Percentiles rank a stretch among this genome's conserved stretches.
These are phyloP conservation scores for Chiloscyllium plagiosum DNA, from an alignment of 2,113 vertebrate genomes.

Conservation along the genomic window DNA sequence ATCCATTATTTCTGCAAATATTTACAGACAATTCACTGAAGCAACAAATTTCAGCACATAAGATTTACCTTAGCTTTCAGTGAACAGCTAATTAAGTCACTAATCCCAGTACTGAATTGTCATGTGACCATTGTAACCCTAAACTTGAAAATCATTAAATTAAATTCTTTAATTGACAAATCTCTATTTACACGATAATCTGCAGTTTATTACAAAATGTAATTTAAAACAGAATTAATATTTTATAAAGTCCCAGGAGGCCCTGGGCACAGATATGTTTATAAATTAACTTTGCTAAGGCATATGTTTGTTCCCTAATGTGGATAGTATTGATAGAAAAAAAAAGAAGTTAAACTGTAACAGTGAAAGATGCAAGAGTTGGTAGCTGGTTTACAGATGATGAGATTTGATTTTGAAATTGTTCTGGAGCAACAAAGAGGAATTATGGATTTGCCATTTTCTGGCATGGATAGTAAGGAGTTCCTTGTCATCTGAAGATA, in stretches of 20 bases:
- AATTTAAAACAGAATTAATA: background rate
- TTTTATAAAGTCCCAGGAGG: background rate
- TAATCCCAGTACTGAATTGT: background rate
- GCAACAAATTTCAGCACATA: background rate
- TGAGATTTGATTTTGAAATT: slow-evolving; percentile 45
- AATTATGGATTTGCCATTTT: slow-evolving; percentile 44
- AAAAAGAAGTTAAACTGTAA: background rate
- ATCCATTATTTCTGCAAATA: background rate
- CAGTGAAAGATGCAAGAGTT: slow-evolving; percentile 47
- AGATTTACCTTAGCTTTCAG: background rate
- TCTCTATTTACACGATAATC: background rate
- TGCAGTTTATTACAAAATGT: background rate
- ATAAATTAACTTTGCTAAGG: background rate
- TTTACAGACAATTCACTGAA: background rate
- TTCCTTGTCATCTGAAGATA: background rate
- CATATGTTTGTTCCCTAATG: background rate
- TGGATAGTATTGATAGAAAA: background rate
- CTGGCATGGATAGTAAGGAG: slow-evolving; percentile 46
- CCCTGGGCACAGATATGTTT: background rate
- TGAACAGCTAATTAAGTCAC: background rate
- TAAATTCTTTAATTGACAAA: background rate
- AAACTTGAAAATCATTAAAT: background rate
- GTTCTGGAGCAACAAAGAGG: slow-evolving; percentile 43
- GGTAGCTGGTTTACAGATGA: slow-evolving; percentile 42
- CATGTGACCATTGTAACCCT: background rate